Percentiles rank a stretch among this genome's conserved stretches.
Conservation (phyloP, 2,113 vertebrate species). For the Leptobrachium leishanense region DNA sequence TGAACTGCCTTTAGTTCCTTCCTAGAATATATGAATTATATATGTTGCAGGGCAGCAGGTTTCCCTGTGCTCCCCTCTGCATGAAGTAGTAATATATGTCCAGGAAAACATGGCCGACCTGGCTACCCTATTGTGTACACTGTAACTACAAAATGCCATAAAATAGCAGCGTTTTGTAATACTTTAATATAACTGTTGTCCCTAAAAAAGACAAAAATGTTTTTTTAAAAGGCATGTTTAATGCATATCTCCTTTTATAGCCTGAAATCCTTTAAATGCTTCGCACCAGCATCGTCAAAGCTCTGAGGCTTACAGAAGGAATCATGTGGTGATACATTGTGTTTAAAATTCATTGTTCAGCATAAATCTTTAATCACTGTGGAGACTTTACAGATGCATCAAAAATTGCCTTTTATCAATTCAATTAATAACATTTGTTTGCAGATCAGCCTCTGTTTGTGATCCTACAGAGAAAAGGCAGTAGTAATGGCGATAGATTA, state of each 20-base stretch:
- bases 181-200: too few species aligned
- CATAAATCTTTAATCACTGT: not conserved
- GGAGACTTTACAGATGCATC: not conserved
- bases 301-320: not conserved
- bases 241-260: not conserved
- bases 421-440: not conserved
- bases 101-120: too few species aligned
- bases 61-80: too few species aligned
- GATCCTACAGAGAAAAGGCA: not conserved
- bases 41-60: too few species aligned
- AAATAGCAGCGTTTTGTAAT: too few species aligned
- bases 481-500: constrained; percentile 1
- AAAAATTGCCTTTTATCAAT: not conserved
- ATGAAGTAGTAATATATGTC: too few species aligned
- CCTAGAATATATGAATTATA: too few species aligned
- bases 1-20: too few species aligned
- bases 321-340: not conserved
- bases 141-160: too few species aligned
- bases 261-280: not conserved
- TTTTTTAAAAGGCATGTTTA: too few species aligned
- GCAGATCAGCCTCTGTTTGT: not conserved
- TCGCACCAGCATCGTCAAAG: not conserved
- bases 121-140: too few species aligned
- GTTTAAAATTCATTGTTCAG: not conserved
- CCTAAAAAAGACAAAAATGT: too few species aligned